Evolutionary conservation across 1,140 invertebrate genomes (phyloP), one percentile per base, ranked within the genome.

Genomic region (Streblospio benedicti): DNA sequence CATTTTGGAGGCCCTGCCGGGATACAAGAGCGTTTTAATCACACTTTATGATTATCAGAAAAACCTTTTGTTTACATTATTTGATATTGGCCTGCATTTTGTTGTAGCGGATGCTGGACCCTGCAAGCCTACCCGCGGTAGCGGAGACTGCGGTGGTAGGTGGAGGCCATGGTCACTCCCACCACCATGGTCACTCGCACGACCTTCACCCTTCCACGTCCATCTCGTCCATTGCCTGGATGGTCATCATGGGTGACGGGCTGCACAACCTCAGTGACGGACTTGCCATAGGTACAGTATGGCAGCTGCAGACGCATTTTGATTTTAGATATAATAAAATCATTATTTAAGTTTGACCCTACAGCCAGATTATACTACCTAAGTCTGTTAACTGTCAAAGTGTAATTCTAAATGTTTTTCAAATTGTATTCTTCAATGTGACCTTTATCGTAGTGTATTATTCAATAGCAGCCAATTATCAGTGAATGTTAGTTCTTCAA

Each of bases 261-360:
- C 71, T 87, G 33, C 85, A 87, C 69, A 87, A 87, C 68, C 85
- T 87, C 64, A 85, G 87, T 49, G 85, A 87, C 72, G 85, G 85
- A 2, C 71, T 87, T 5, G 84, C 83, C 9, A 85, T 87, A 61
- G 85, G 86, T 62, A 28, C n/a, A 45, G 35, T 18, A 16, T 2
- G 16, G 32, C 12, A 18, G 51, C 9, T 53, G 6, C 9, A 53
- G 51, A 23, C 47, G 20, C 9, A 20, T 18, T 9, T 18, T 41
- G 9, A 41, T 12, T 18, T 18, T 18, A 12, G 9, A 41, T 12
- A 9, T 41, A n/a, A 12, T 18, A 41, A 41, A n/a, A n/a, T 41
- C 35, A n/a, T 41, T 41, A n/a, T 41, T 12, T 12, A n/a, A 41
- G 35, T 41, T 41, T 41, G n/a, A n/a, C 9, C 35, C n/a, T 41